A percentile compares a stretch with the other conserved stretches of the same genome.
Evolutionary conservation across 2,797 vertebrate genomes (phyloP).

Genomic region (Falco columbarius): DNA sequence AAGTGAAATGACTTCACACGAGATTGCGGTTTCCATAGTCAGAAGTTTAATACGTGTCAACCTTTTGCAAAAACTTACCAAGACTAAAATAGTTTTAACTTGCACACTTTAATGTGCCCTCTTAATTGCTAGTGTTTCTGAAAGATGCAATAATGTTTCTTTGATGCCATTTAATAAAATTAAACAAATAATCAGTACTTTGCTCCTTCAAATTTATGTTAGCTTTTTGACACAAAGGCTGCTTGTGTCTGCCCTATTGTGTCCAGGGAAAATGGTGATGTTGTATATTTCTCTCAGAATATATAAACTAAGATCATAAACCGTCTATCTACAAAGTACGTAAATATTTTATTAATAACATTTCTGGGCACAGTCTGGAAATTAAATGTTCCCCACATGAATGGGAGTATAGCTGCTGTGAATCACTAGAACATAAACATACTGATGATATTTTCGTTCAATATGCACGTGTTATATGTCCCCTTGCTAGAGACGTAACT

Average conservation of each 20-base stretch:
- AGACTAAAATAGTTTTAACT: constrained; percentile 19
- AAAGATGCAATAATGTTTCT: constrained; percentile 40
- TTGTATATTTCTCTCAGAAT: constrained; percentile 31
- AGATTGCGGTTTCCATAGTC: constrained; percentile 14
- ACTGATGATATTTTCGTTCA: constrained; percentile 30
- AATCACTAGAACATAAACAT: constrained; percentile 61
- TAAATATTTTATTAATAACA: constrained; percentile 60
- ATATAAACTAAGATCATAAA: constrained; percentile 13
- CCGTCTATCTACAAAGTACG: constrained; percentile 19
- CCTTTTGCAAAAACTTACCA: constrained; percentile 31
- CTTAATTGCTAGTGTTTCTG: constrained; percentile 56
- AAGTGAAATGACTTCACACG: constrained; percentile 2
- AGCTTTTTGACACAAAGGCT: constrained; percentile 32
- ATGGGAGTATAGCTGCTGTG: constrained; percentile 35
- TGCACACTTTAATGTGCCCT: constrained; percentile 1
- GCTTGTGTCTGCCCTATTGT: neutral
- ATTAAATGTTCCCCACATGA: constrained; percentile 49
- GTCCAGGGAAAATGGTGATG: neutral
- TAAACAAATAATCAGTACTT: constrained; percentile 78
- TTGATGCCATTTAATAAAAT: constrained; percentile 74
- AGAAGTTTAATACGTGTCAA: neutral
- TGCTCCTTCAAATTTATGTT: constrained; percentile 57
- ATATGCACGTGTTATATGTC: constrained; percentile 5
- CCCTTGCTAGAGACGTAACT: constrained; percentile 41
- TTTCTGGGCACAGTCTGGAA: constrained; percentile 47